phyloP scores from a whole-genome alignment of 2,113 vertebrate genomes.

The Dromiciops gliroides region DNA sequence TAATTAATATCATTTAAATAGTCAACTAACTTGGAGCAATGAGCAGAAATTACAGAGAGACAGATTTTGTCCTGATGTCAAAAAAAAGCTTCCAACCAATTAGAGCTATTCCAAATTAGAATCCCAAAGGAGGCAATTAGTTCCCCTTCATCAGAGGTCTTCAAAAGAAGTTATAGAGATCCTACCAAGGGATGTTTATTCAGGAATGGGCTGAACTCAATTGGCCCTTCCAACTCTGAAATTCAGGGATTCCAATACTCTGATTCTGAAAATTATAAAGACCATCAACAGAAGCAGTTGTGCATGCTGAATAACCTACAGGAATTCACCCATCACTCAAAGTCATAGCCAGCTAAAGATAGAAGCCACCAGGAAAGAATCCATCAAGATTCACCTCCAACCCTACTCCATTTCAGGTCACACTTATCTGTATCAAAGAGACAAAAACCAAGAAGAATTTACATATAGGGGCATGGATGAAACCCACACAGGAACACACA shows the following conservation, averaged over 20 bases:
- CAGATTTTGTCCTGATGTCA: not conserved
- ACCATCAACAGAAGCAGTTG: not conserved
- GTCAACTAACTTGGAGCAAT: not conserved
- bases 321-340: not conserved
- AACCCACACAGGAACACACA: not conserved
- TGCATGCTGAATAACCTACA: not conserved
- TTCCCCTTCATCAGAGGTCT: not conserved
- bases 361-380: not conserved
- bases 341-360: not conserved
- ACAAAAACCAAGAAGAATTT: not conserved
- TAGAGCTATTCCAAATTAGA: not conserved
- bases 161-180: not conserved
- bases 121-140: not conserved
- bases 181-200: no score
- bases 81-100: no score
- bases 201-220: not conserved
- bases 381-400: not conserved
- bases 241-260: not conserved
- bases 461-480: not conserved
- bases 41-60: not conserved
- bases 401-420: not conserved
- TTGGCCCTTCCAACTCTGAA: not conserved
- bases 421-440: slow-evolving; percentile 12
- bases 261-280: not conserved
- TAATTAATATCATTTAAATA: not conserved